phyloP scores from a whole-genome alignment of 2,888 invertebrate species.

The Mechanitis messenoides region DNA sequence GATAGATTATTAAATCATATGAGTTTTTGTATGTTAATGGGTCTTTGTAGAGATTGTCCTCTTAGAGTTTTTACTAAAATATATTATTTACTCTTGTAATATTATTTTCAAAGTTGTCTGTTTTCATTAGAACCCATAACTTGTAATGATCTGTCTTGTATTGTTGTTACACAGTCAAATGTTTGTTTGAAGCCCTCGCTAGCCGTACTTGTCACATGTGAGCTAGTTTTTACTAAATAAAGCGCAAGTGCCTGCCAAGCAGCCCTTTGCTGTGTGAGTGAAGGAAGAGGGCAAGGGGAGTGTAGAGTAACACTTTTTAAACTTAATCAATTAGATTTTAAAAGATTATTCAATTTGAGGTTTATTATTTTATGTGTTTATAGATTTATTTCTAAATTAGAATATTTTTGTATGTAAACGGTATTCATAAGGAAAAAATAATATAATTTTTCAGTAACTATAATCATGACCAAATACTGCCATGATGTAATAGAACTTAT shows the following conservation, averaged over 20 bases:
- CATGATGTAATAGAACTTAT: slow-evolving; percentile 21
- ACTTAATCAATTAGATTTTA: slow-evolving; percentile 29
- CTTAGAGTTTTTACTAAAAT: slow-evolving; percentile 67
- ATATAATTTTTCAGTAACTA: slow-evolving; percentile 28
- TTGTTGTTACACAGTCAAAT: slow-evolving; percentile 17
- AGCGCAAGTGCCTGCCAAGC: slow-evolving; percentile 53
- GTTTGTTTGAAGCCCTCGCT: slow-evolving; percentile 23
- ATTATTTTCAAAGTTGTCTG: slow-evolving; percentile 45
- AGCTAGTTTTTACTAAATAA: slow-evolving; percentile 36
- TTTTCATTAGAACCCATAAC: slow-evolving; percentile 34
- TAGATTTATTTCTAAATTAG: slow-evolving; percentile 35
- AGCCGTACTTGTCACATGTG: slow-evolving; percentile 28
- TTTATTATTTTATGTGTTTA: slow-evolving; percentile 32
- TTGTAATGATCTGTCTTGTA: slow-evolving; percentile 41
- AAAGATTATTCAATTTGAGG: slow-evolving; percentile 31
- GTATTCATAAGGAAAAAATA: slow-evolving; percentile 24
- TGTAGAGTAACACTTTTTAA: slow-evolving; percentile 26
- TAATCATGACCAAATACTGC: slow-evolving; percentile 31
- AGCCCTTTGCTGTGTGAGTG: slow-evolving; percentile 22
- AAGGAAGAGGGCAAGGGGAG: slow-evolving; percentile 25
- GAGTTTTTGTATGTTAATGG: slow-evolving; percentile 62
- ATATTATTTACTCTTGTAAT: slow-evolving; percentile 64
- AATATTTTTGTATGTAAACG: slow-evolving; percentile 33
- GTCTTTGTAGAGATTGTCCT: slow-evolving; percentile 68
- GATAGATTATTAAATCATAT: slow-evolving; percentile 60